A percentile compares a stretch with the other conserved stretches of the same genome.
Evolutionary conservation across 2,113 vertebrate genomes (phyloP).

Genomic region (Rhabdornis inornatus): DNA sequence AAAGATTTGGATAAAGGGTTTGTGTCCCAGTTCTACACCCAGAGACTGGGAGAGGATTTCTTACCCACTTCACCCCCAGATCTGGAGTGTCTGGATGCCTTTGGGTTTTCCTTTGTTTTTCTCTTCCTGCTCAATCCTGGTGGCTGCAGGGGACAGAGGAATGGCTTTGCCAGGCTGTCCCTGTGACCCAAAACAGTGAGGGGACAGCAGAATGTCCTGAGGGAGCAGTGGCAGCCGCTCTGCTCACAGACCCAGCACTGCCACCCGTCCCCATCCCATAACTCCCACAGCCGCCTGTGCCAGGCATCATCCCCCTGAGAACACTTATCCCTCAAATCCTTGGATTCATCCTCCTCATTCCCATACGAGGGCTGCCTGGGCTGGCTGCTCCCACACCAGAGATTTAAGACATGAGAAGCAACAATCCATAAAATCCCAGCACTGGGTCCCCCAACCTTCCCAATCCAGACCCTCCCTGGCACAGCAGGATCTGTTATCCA

Average conservation of each 20-base stretch:
- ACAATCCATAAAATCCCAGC: neutral
- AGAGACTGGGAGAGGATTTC: neutral
- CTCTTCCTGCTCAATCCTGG: rapidly evolving
- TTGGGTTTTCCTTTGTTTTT: neutral
- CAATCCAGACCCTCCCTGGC: neutral
- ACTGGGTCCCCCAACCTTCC: neutral
- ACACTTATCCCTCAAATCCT: neutral
- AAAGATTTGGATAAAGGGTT: neutral
- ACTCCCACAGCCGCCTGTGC: rapidly evolving
- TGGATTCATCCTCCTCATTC: neutral
- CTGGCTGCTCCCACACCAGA: neutral
- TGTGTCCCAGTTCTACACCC: rapidly evolving
- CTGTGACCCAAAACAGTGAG: rapidly evolving
- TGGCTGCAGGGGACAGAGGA: neutral
- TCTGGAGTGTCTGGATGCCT: rapidly evolving
- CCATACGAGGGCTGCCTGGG: neutral
- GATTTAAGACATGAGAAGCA: neutral
- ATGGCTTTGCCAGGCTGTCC: neutral
- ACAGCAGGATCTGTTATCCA: neutral
- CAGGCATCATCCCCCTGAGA: neutral
- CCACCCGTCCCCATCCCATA: neutral
- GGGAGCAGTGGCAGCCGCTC: neutral
- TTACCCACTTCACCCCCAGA: neutral
- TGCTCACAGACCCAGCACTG: neutral
- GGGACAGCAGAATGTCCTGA: too few relatives aligned